Base-by-base conservation (phyloP, 1,140 invertebrate genomes). In the Magallana ariakensis region DNA sequence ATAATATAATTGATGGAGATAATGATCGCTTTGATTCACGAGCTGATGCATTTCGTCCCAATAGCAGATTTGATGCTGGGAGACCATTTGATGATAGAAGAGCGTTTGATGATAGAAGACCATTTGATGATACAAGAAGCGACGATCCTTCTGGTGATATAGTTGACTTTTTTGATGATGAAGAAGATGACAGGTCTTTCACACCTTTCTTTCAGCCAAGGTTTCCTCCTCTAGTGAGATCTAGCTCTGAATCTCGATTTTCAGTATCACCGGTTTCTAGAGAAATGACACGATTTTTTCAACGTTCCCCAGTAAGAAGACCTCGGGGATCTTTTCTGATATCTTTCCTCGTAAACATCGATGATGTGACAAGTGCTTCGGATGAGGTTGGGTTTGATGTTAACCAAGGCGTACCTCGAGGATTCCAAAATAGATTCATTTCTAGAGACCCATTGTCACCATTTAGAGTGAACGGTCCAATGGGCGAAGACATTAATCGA, bases 331-430 rank as follows among this genome's bases (percentile, higher is more conserved):
- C 22, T 26, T 75, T 75, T 13, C 13, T 75, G 66, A 26, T 75
- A 75, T 75, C 66, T 33, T 75, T 75, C 22, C 66, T 75, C 13
- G 19, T 75, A 75, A 75, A 75, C 8, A 75, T 75, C 66, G 66
- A 75, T 75, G 66, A 75, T 75, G 66, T 75, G 5, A 26, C 66
- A 11, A 5, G 33, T 75, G 22, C 66, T 1, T 9, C 10, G 33
- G 22, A 75, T 75, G 66, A 33, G 6, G 66, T 22, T 6, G 62
- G 62, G n/a, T 19, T 75, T 22, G 66, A 75, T 75, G 7, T 75
- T 1, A 75, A 75, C 22, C 22, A 19, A 13, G 22, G 66, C 11
- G 22, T 33, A 75, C 22, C 66, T 22, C 66, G 9, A 75, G 66
- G 66, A 9, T 75, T 75, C 33, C 66, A 75, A 13, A 26, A 75